phyloP scores from a whole-genome alignment of 2,888 invertebrate genomes.

The Tetragnatha montana region DNA sequence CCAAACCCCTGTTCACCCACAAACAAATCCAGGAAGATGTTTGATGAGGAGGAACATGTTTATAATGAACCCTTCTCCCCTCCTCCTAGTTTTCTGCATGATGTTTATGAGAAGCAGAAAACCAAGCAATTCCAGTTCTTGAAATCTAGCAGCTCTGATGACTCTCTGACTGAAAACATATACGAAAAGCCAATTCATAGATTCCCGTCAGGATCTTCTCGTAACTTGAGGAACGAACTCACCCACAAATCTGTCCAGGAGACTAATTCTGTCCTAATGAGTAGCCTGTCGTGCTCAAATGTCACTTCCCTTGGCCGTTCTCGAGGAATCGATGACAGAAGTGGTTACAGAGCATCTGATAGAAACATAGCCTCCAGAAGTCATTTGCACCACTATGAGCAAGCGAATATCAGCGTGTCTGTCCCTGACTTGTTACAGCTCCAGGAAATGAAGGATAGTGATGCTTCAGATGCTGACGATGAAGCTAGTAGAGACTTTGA shows the following conservation, averaged over 20 bases:
- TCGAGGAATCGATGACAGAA: not conserved
- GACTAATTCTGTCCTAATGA: slow-evolving; percentile 55
- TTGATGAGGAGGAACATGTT: slow-evolving; percentile 66
- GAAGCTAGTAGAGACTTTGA: slow-evolving; percentile 87
- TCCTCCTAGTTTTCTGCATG: slow-evolving; percentile 68
- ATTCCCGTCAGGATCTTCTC: slow-evolving; percentile 4
- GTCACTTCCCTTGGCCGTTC: slow-evolving; percentile 36
- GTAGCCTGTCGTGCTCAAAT: slow-evolving; percentile 58
- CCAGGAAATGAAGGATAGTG: slow-evolving; percentile 69
- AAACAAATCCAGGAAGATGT: slow-evolving; percentile 14
- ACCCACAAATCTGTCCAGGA: slow-evolving; percentile 44
- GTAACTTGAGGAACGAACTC: slow-evolving; percentile 45
- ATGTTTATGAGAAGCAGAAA: slow-evolving; percentile 70
- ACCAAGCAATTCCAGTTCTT: slow-evolving; percentile 43
- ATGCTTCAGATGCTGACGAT: slow-evolving; percentile 85
- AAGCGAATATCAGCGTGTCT: slow-evolving; percentile 73
- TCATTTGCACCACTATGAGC: slow-evolving; percentile 56
- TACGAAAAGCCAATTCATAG: slow-evolving; percentile 67
- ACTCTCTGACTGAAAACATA: slow-evolving; percentile 66
- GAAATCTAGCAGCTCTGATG: slow-evolving; percentile 63
- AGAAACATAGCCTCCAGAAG: slow-evolving; percentile 19
- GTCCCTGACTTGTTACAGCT: slow-evolving; percentile 72
- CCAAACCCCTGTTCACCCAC: not conserved
- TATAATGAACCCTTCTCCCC: slow-evolving; percentile 71
- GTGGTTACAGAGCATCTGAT: not conserved